Percentiles rank a stretch among this genome's conserved stretches.
These are phyloP conservation scores for Syngnathus acus DNA, from an alignment of 2,797 vertebrate species.

Conservation along the genomic window DNA sequence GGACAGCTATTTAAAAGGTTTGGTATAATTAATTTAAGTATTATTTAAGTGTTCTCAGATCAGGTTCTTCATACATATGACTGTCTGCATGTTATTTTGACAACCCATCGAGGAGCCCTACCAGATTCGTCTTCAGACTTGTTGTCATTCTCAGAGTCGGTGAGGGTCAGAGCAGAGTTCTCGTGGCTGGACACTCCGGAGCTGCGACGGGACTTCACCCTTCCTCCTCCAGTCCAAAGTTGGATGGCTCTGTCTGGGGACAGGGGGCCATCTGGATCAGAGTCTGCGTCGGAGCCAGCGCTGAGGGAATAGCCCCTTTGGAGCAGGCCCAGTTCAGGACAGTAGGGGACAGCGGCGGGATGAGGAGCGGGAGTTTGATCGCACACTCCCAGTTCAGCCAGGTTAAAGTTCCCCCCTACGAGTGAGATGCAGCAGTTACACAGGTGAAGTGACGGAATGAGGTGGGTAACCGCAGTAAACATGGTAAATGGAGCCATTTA, in stretches of 20 bases:
- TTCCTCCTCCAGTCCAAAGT: slow-evolving; percentile 82
- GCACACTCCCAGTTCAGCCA: slow-evolving; percentile 88
- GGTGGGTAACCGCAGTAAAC: slow-evolving; percentile 12
- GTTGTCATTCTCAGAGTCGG: slow-evolving; percentile 91
- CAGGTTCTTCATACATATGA: not conserved
- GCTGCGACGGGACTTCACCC: slow-evolving; percentile 85
- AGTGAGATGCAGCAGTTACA: slow-evolving; percentile 34
- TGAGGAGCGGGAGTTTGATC: slow-evolving; percentile 73
- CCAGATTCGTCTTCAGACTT: slow-evolving; percentile 93
- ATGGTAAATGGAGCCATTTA: not conserved
- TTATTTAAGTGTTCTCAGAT: not conserved
- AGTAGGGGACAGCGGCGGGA: slow-evolving; percentile 77
- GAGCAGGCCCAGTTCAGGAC: slow-evolving; percentile 87
- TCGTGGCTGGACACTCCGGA: slow-evolving; percentile 89
- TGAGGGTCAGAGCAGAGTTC: slow-evolving; percentile 91
- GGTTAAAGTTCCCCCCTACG: slow-evolving; percentile 80
- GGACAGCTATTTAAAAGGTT: not conserved
- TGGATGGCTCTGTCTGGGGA: slow-evolving; percentile 87
- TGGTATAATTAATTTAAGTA: not conserved
- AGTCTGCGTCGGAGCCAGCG: slow-evolving; percentile 82
- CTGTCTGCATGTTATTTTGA: not conserved
- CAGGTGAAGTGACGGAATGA: slow-evolving; percentile 6
- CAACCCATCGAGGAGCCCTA: slow-evolving; percentile 61
- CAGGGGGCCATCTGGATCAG: slow-evolving; percentile 85
- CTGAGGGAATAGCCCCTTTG: slow-evolving; percentile 87